Evolutionary conservation across 2,113 vertebrate genomes (phyloP).

Genomic region (Chloebia gouldiae): DNA sequence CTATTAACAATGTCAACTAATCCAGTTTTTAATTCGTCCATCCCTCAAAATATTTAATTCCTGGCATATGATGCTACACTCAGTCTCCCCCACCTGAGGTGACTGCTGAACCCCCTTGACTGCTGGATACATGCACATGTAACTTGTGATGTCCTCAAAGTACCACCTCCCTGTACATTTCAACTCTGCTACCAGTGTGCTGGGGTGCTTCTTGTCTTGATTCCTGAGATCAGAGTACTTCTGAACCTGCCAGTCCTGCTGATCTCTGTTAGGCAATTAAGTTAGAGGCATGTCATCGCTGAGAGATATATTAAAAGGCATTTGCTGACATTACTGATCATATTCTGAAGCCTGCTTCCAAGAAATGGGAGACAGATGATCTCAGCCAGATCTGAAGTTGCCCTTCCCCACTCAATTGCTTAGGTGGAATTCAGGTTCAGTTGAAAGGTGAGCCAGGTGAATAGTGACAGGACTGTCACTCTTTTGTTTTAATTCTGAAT

Average conservation of each 20-base stretch:
- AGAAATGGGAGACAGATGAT: not conserved
- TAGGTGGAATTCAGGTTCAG: not conserved
- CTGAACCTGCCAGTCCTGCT: slow-evolving; percentile 17
- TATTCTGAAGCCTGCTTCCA: not conserved
- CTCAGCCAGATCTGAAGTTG: not conserved
- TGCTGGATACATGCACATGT: accelerated
- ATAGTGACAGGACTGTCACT: not conserved
- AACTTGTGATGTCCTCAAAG: not conserved
- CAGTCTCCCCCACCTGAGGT: not conserved
- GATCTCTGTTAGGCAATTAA: slow-evolving; percentile 46
- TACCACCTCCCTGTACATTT: not conserved
- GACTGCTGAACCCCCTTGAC: not conserved
- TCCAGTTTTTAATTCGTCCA: not conserved
- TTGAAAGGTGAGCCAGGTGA: not conserved
- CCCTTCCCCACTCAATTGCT: not conserved
- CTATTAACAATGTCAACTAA: not conserved
- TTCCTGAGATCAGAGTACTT: slow-evolving; percentile 18
- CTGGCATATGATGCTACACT: not conserved
- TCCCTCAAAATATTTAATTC: not conserved
- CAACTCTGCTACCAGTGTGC: not conserved
- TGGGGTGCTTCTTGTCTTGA: not conserved
- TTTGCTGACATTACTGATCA: slow-evolving; percentile 21
- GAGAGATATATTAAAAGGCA: not conserved
- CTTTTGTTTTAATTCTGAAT: not conserved
- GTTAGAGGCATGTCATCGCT: slow-evolving; percentile 37